Evolutionary conservation across 2,888 invertebrate species (phyloP), one percentile per base, ranked within the genome.

Genomic region (Agrypnus murinus): DNA sequence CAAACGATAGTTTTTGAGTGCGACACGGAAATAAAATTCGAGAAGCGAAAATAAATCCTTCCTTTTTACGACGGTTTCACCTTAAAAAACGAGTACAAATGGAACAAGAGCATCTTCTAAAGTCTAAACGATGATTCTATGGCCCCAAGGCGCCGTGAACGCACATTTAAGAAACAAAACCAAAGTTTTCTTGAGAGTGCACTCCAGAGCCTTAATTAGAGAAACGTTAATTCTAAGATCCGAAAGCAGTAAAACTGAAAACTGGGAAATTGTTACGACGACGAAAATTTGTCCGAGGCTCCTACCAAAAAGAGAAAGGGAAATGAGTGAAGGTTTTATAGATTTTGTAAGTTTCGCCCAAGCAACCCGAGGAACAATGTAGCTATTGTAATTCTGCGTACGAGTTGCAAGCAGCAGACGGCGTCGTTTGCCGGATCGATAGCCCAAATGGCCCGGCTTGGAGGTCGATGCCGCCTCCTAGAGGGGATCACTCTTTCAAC

Each of bases 391-490:
- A 65, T 72, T 68, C 72, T 65, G 65, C 72, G 70, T 70, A 65
- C 70, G 63, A 57, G 70, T 60, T 65, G 73, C 65, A 69, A 65
- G 62, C 63, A 70, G 67, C 73, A 73, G 73, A 70, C 73, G 73
- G 73, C 73, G 65, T 69, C 72, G 69, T 69, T 69, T 53, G 58
- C 36, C 63, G 53, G 73, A 73, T 73, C 73, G 70, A 73, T 73
- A 73, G 55, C 65, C 70, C 50, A 70, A 73, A 73, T 73, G 73
- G 66, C 70, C 70, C 69, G 69, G 70, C 73, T 60, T 70, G 59
- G 72, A 72, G 70, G 73, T 72, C 72, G 72, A 72, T 72, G 72
- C 72, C 69, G 69, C 72, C 43, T 64, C 68, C 65, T 67, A 57
- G 68, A 63, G 67, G 67, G 63, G 55, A 63, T 63, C 63, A 57